These are phyloP conservation scores for Saccopteryx leptura DNA, from an alignment of 2,113 vertebrate species.

Conservation along the genomic window DNA sequence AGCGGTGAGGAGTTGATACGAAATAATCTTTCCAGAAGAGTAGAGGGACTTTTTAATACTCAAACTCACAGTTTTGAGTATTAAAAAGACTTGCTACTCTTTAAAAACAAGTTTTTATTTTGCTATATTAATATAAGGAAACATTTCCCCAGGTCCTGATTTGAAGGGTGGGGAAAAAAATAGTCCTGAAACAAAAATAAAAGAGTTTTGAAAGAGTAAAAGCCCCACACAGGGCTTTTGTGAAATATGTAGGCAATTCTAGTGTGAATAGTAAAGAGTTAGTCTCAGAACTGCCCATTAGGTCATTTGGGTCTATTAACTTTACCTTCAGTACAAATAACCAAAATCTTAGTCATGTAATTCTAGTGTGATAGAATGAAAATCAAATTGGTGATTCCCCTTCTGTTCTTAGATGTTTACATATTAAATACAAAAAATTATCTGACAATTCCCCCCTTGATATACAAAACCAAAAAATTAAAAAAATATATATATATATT, in stretches of 20 bases:
- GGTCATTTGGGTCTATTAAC: conserved; percentile 31
- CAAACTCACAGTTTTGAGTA: background rate
- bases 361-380: conserved; percentile 40
- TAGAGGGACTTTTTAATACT: no score
- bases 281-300: background rate
- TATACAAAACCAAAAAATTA: background rate
- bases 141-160: background rate
- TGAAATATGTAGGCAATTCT: background rate
- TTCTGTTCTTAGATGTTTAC: conserved; percentile 64
- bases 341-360: conserved; percentile 48
- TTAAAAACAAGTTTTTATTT: conserved; percentile 39
- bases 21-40: background rate
- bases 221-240: background rate
- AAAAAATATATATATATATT: background rate
- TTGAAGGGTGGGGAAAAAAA: background rate
- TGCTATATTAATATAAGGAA: background rate
- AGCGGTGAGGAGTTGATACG: background rate
- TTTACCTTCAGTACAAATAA: conserved; percentile 57
- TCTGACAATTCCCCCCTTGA: conserved; percentile 33
- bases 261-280: conserved; percentile 6
- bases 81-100: conserved; percentile 39
- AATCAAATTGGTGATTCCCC: conserved; percentile 51
- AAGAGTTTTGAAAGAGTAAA: background rate
- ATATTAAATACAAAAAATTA: conserved; percentile 64
- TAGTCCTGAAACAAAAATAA: conserved; percentile 2